These are phyloP conservation scores for Drosophila ogumai DNA, from an alignment of 1,140 invertebrate species.

Conservation along the genomic window DNA sequence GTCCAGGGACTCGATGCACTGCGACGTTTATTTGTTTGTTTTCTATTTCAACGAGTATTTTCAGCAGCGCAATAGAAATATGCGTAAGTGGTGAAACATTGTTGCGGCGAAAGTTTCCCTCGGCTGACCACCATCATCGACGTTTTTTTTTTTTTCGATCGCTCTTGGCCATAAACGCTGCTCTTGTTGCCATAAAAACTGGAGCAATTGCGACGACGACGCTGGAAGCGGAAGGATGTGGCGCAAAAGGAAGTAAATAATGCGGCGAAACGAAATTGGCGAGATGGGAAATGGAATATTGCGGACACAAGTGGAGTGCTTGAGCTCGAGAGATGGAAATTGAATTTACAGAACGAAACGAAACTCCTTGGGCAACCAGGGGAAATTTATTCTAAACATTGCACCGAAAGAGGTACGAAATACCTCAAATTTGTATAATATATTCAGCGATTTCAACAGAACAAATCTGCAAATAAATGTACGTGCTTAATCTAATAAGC, in stretches of 20 bases:
- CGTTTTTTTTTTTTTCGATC: constrained; percentile 34
- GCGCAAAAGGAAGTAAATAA: constrained; percentile 52
- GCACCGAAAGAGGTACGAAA: background rate
- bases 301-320: constrained; percentile 32
- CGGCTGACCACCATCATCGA: constrained; percentile 18
- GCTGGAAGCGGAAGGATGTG: constrained; percentile 47
- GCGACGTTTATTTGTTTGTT: constrained; percentile 52
- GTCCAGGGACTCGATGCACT: constrained; percentile 24
- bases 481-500: constrained; percentile 48
- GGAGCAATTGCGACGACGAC: constrained; percentile 43
- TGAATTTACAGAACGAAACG: constrained; percentile 26
- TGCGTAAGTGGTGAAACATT: constrained; percentile 58
- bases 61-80: constrained; percentile 41
- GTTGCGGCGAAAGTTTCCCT: constrained; percentile 60
- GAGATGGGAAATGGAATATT: constrained; percentile 46
- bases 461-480: constrained; percentile 27
- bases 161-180: constrained; percentile 56
- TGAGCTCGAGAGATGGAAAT: constrained; percentile 35
- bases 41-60: constrained; percentile 27
- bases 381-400: background rate
- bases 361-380: constrained; percentile 10
- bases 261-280: constrained; percentile 49
- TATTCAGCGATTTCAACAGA: background rate
- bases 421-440: background rate
- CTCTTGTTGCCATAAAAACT: constrained; percentile 57